These are phyloP conservation scores for Volucella zonaria DNA, from an alignment of 2,888 invertebrate genomes.

Conservation along the genomic window DNA sequence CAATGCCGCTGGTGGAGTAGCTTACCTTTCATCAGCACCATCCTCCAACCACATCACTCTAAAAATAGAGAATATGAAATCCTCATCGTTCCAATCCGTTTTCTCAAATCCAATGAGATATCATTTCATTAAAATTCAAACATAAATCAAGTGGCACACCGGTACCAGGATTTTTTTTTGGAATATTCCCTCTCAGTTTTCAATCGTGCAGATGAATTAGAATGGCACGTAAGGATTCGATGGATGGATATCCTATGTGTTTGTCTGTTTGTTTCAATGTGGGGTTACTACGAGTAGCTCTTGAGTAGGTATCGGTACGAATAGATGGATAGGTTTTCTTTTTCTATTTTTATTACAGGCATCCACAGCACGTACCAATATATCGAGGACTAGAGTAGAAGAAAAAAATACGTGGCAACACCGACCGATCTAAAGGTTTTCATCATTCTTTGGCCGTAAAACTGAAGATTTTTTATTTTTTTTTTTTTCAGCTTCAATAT, in stretches of 20 bases:
- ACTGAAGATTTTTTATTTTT: constrained; percentile 34
- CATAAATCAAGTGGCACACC: constrained; percentile 68
- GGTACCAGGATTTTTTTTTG: constrained; percentile 16
- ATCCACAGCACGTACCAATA: constrained; percentile 33
- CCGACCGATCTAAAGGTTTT: constrained; percentile 40
- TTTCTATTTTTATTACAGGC: constrained; percentile 23
- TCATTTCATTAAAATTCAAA: constrained; percentile 71
- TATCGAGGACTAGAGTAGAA: constrained; percentile 30
- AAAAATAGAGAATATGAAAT: constrained; percentile 47
- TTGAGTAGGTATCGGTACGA: background rate
- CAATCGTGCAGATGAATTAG: constrained; percentile 29
- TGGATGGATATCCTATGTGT: background rate
- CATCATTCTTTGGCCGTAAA: constrained; percentile 46
- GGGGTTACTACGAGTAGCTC: constrained; percentile 11
- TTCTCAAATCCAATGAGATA: constrained; percentile 50
- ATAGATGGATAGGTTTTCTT: constrained; percentile 10
- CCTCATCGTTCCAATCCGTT: constrained; percentile 50
- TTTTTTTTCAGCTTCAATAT: constrained; percentile 18
- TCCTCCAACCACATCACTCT: too few relatives aligned
- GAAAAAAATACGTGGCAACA: constrained; percentile 41
- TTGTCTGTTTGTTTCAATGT: constrained; percentile 46
- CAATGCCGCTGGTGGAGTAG: too few relatives aligned
- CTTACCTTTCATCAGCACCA: too few relatives aligned
- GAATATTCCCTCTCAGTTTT: background rate
- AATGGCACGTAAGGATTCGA: constrained; percentile 51